Base-by-base conservation (phyloP, 2,113 vertebrate species). In the Pachycephala philippinensis region DNA sequence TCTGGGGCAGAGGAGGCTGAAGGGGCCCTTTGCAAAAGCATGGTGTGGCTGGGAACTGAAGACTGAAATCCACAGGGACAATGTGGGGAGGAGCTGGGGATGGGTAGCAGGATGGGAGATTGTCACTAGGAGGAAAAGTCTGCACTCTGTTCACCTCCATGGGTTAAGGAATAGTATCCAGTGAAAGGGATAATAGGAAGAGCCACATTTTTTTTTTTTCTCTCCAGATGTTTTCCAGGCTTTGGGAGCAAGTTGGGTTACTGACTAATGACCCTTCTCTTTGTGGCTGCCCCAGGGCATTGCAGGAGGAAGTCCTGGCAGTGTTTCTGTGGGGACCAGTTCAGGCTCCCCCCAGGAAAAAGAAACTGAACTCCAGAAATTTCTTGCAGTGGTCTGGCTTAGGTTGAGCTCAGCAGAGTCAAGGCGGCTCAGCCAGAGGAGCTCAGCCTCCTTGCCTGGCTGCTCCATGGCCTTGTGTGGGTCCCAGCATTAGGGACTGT, bases 401-500 rank as follows among this genome's bases (percentile, higher is more conserved):
- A 66, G 37, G 49, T 63, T 1, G 4, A 81, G 64, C 59, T 86
- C 39, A 66, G 50, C 42, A 53, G 42, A 54, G 31, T 15, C 0
- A 10, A 68, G 63, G 57, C 52, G 83, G 79, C 37, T 93, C 37
- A 87, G 50, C 11, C 40, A 76, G 47, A 54, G 56, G 23, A 71
- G 35, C n/a, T 92, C 70, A 68, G 59, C 28, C 40, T 88, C 57
- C 45, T n/a, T 37, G 63, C 68, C 59, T 88, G 71, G 42, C 33
- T 81, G 75, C 54, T 90, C 88, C 35, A 27, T 28, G 31, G 35
- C 27, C 15, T 56, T 30, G 10, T 61, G 27, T 63, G n/a, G 13
- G 13, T 42, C 68, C 2, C 2, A 5, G 20, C 5, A 3, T 44
- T 26, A 23, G 27, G 0, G 7, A 44, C 20, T n/a, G 28, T 0